Evolutionary conservation across 2,797 vertebrate species (phyloP).

Genomic region (Parauchenoglanis punctatus): DNA sequence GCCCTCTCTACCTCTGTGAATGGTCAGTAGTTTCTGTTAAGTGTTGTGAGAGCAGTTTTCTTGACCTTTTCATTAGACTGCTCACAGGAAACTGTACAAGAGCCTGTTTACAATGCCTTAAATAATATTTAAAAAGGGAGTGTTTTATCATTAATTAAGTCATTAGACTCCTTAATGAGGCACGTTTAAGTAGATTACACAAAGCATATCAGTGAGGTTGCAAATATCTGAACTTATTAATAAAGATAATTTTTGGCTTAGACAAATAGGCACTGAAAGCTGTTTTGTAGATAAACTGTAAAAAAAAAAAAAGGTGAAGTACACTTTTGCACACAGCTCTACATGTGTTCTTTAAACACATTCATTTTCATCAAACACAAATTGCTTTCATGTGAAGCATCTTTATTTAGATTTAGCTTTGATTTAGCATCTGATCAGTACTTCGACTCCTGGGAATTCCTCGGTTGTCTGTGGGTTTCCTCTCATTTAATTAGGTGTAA

Average conservation of each 20-base stretch:
- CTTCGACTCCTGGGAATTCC: neutral
- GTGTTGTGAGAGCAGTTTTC: neutral
- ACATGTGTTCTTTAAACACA: neutral
- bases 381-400: neutral
- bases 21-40: neutral
- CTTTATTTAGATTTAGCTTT: neutral
- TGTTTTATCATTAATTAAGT: neutral
- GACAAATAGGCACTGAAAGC: neutral
- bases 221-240: conserved; percentile 3
- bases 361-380: neutral
- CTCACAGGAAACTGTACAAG: neutral
- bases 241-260: neutral
- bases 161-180: neutral
- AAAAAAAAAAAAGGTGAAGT: neutral
- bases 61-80: neutral
- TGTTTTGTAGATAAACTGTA: neutral
- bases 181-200: conserved; percentile 7
- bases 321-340: neutral
- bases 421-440: neutral
- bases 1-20: no score
- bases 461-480: neutral
- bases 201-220: neutral
- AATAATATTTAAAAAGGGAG: neutral
- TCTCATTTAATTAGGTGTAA: neutral
- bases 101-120: neutral